Base-by-base conservation (phyloP, 37 sponge, comb jelly and placozoan genomes). In the Diacarnus erythraeanus region DNA sequence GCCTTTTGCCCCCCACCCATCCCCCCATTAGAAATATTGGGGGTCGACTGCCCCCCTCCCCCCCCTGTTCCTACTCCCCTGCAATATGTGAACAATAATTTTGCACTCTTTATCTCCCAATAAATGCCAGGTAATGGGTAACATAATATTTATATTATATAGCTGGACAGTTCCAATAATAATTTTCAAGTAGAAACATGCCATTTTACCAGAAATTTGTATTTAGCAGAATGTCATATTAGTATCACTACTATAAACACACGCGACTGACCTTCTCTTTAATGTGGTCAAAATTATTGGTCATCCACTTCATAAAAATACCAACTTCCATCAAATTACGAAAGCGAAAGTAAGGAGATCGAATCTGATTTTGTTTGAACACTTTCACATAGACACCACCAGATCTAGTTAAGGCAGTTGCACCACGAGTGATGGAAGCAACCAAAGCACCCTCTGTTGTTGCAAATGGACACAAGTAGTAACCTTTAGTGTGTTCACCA, bases 371-470 rank as follows among this genome's bases (percentile, higher is more conserved):
- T 37, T 92, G 85, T 38, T 80, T 59, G 4, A 43, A 15, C 1
- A 76, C 77, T 21, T 31, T 47, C 1, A 47, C 59, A 60, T 33
- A 41, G 66, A 88, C 89, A 0, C 93, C 93, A 17, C 93, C 93
- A 57, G 89, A 43, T 18, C 89, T 31, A 22, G 71, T 92, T 57
- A 88, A 38, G 0, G 85, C 82, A 26, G 86, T 72, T 20, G 86
- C 82, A 8, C 93, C 93, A 29, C 93, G 77, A 20, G 93, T 92
- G 23, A 79, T 83, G 1, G 93, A 92, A 33, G 93, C 93, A 74
- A 88, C 75, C 22, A 92, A 78, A 15, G 89, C 93, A 9, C 89
- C 89, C 59, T 92, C 93, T 5, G 93, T 92, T 27, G 89, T 88
- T 2, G 93, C 93, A 60, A 84, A 88, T 20, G 93, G 93, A n/a